Conservation (phyloP, 2,888 invertebrate species). For the Griposia aprilina region DNA sequence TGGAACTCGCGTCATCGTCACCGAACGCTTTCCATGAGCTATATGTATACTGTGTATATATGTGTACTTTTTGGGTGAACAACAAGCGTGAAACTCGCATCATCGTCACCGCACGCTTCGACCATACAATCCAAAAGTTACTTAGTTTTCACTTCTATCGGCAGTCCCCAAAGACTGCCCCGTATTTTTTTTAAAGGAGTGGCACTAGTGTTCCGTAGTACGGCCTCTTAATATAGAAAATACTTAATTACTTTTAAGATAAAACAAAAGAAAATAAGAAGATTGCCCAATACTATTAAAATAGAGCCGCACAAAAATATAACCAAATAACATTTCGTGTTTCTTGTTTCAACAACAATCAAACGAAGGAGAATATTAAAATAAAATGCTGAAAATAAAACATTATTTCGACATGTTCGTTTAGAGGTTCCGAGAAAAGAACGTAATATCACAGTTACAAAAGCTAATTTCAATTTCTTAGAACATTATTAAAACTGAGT, state of each 20-base stretch:
- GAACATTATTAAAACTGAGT: conserved; percentile 19
- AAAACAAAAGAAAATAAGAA: neutral
- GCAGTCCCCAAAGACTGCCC: no score
- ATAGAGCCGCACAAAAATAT: neutral
- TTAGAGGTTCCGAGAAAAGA: conserved; percentile 9
- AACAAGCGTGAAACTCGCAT: no score
- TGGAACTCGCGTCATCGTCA: no score
- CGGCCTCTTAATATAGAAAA: neutral
- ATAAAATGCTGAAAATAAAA: conserved; percentile 14
- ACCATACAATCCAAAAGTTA: no score
- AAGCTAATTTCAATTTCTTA: conserved; percentile 2
- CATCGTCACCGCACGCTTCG: no score
- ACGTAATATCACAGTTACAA: conserved; percentile 7
- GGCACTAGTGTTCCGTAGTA: no score
- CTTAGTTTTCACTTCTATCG: no score
- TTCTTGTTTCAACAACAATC: conserved; percentile 9
- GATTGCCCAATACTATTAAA: neutral
- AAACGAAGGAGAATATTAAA: conserved; percentile 4
- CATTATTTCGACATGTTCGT: neutral
- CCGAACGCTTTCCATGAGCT: no score
- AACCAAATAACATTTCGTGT: neutral
- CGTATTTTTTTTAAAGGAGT: no score
- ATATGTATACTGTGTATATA: no score
- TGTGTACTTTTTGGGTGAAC: no score
- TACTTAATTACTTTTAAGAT: neutral